phyloP scores from a whole-genome alignment of 2,888 invertebrate genomes.

The Oscheius sp. region DNA sequence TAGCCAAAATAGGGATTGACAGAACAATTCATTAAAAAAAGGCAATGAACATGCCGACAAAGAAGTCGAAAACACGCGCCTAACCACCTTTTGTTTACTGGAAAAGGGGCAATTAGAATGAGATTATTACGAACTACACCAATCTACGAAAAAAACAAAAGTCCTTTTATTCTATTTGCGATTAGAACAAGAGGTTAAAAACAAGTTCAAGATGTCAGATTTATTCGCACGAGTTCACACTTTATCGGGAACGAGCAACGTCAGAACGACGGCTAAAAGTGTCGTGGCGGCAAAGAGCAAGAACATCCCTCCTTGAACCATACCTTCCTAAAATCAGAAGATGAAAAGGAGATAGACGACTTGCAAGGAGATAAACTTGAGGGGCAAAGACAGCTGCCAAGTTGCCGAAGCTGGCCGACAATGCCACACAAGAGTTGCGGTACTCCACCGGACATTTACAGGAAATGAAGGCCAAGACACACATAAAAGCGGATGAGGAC shows the following conservation, averaged over 20 bases:
- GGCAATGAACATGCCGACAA: no score
- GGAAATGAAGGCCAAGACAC: slow-evolving; percentile 24
- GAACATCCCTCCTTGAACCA: slow-evolving; percentile 26
- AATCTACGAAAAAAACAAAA: no score
- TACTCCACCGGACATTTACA: slow-evolving; percentile 23
- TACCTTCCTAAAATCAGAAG: slow-evolving; percentile 10
- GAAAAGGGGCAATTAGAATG: no score
- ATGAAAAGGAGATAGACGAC: not conserved
- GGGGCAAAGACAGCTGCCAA: slow-evolving; percentile 33
- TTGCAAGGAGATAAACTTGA: slow-evolving; percentile 13
- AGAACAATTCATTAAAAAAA: no score
- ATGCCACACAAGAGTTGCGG: slow-evolving; percentile 13
- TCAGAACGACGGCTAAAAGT: not conserved
- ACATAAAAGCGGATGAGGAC: slow-evolving; percentile 36
- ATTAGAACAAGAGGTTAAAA: no score
- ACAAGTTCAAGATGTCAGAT: no score
- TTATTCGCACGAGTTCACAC: not conserved
- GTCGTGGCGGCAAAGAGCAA: slow-evolving; percentile 3
- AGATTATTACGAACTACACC: no score
- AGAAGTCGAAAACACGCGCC: no score
- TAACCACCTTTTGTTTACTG: no score
- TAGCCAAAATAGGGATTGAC: no score
- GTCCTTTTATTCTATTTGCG: no score
- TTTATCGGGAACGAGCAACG: slow-evolving; percentile 14
- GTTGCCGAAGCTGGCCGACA: slow-evolving; percentile 24